Percentiles rank a stretch among this genome's conserved stretches.
Conservation (phyloP, 2,888 invertebrate genomes). For the Zygogramma bicolorata region DNA sequence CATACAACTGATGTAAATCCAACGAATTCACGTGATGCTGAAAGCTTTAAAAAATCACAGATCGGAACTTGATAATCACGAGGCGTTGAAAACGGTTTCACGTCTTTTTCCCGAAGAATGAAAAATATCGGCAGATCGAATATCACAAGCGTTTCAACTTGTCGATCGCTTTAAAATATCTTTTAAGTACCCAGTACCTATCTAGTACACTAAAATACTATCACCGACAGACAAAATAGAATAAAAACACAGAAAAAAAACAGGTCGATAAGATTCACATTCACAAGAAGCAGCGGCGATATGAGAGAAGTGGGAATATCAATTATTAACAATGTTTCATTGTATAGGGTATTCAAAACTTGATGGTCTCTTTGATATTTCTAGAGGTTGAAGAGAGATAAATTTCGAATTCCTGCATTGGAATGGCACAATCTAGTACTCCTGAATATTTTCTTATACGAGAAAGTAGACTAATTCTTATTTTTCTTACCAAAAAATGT, state of each 20-base stretch:
- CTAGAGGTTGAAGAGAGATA: no score
- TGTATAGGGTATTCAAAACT: no score
- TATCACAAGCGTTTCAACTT: conserved; percentile 7
- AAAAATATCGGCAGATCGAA: neutral
- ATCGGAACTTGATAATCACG: neutral
- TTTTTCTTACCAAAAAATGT: no score
- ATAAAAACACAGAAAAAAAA: conserved; percentile 30
- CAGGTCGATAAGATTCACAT: conserved; percentile 39
- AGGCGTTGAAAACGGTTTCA: neutral
- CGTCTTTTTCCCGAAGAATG: neutral
- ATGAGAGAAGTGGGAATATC: conserved; percentile 31
- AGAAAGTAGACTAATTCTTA: no score
- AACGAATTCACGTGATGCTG: no score
- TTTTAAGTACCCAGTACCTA: conserved; percentile 33
- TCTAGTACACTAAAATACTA: conserved; percentile 24
- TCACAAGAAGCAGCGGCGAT: conserved; percentile 52
- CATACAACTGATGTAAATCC: no score
- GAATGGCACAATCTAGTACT: no score
- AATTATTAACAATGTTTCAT: conserved; percentile 42
- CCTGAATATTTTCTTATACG: no score
- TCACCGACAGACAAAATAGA: conserved; percentile 21
- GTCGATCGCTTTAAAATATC: conserved; percentile 28
- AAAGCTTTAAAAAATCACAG: no score
- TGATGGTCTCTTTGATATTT: no score
- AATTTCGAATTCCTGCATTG: no score